Evolutionary conservation across 2,113 vertebrate species (phyloP), one percentile per base, ranked within the genome.

Genomic region (Centropus unirufus): DNA sequence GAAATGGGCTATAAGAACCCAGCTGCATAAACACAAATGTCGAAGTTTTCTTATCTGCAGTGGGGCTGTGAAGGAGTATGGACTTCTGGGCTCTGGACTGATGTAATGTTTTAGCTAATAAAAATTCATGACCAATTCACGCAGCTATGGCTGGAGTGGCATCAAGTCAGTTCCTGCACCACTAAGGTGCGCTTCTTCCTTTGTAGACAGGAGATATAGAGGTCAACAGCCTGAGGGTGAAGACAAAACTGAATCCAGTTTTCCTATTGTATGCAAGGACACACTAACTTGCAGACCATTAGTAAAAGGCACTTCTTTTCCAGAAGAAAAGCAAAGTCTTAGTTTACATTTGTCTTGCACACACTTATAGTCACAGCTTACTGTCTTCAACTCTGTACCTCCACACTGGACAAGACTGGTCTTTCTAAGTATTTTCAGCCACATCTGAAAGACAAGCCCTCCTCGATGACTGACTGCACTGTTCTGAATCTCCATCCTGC

Each of bases 1-100:
- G 67, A 67, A 73, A 51, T 1, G 8, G 47, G 23, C 32, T 79
- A 21, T 26, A 40, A 44, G 30, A 79, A n/a, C 27, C 58, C 87
- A 85, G 32, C 12, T 73, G 7, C 40, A 47, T 7, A 10, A 51
- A 58, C 24, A 86, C 20, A 46, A 36, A 6, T 0, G 0, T 20
- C 70, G 39, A 14, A 7, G 16, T 36, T 30, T 22, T n/a, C 68
- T 83, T 55, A 26, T 47, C 24, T 74, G 54, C 18, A 20, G 15
- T 0, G 2, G n/a, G 32, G 54, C 26, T 62, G 27, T 57, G n/a
- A 30, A 93, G 47, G 42, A 77, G 27, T 7, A 6, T 27, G 58
- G 40, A 9, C 11, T 86, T 58, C 85, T 69, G 30, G 15, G 54
- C 4, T 52, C 39, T 64, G 74, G 11, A 30, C 40, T 51, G 27